These are phyloP conservation scores for Carcharodon carcharias DNA, from an alignment of 2,797 vertebrate species.

Conservation along the genomic window DNA sequence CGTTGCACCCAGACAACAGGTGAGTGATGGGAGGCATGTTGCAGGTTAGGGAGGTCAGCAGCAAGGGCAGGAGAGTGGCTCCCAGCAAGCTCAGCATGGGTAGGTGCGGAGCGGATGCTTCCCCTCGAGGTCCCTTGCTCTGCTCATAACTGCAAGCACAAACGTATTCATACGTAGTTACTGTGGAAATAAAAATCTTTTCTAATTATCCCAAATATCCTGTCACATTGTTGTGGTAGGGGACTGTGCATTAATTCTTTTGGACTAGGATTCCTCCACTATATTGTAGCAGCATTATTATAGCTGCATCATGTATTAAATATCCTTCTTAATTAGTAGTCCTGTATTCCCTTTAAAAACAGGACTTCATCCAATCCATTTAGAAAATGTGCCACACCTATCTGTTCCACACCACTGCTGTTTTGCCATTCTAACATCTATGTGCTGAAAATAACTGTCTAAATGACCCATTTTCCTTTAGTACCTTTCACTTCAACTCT, in stretches of 20 bases:
- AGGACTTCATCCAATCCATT: not conserved
- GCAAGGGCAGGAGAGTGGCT: not conserved
- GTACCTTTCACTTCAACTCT: not conserved
- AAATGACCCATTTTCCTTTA: not conserved
- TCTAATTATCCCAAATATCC: not conserved
- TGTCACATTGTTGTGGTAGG: not conserved
- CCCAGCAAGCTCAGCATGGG: not conserved
- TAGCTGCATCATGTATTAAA: not conserved
- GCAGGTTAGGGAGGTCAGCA: not conserved
- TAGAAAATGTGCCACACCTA: not conserved
- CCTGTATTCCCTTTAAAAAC: not conserved
- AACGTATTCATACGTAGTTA: not conserved
- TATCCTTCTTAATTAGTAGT: not conserved
- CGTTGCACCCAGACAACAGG: too few species aligned
- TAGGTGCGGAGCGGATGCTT: too few species aligned
- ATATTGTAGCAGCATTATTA: not conserved
- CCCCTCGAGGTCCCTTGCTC: not conserved
- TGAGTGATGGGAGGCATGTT: too few species aligned
- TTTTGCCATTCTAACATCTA: not conserved
- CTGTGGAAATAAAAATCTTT: not conserved
- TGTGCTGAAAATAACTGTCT: not conserved
- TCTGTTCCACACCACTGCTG: not conserved
- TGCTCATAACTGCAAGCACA: not conserved
- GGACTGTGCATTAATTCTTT: not conserved
- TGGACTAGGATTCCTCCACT: not conserved